phyloP scores from a whole-genome alignment of 2,888 invertebrate species.

The Arrhopalites spinosus region DNA sequence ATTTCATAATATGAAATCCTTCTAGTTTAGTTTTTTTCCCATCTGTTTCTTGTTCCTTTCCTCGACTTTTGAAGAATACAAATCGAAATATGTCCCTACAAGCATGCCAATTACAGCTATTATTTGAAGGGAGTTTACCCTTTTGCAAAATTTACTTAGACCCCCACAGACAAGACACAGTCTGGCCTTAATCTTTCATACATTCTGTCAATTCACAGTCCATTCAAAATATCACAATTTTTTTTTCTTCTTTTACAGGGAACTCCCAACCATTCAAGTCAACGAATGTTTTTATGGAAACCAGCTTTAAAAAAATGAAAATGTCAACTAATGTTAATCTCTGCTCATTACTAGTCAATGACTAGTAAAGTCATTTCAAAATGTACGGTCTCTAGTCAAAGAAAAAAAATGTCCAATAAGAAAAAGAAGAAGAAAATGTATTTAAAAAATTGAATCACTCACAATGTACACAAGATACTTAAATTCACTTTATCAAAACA shows the following conservation, averaged over 20 bases:
- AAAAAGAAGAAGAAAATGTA: too few species aligned
- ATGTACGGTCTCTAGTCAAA: too few species aligned
- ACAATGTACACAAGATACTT: too few species aligned
- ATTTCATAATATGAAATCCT: slow-evolving; percentile 23
- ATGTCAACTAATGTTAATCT: too few species aligned
- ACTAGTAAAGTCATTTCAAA: too few species aligned
- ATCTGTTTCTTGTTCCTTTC: slow-evolving; percentile 27
- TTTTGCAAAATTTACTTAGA: slow-evolving; percentile 16
- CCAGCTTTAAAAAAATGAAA: slow-evolving; percentile 2
- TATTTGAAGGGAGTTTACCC: slow-evolving; percentile 31
- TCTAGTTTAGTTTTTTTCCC: slow-evolving; percentile 10
- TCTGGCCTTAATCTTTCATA: slow-evolving; percentile 24
- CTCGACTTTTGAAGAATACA: background rate
- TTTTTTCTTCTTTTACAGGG: slow-evolving; percentile 9
- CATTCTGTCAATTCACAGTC: slow-evolving; percentile 22
- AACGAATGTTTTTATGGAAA: slow-evolving; percentile 17
- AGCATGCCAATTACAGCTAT: slow-evolving; percentile 33
- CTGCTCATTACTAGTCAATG: too few species aligned
- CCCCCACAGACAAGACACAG: background rate
- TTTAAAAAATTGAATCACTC: too few species aligned
- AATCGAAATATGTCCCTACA: slow-evolving; percentile 21
- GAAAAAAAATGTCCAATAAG: too few species aligned
- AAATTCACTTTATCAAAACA: too few species aligned
- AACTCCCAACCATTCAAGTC: slow-evolving; percentile 32
- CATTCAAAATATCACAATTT: slow-evolving; percentile 6